phyloP scores from a whole-genome alignment of 2,113 vertebrate species.

The Callipepla squamata region DNA sequence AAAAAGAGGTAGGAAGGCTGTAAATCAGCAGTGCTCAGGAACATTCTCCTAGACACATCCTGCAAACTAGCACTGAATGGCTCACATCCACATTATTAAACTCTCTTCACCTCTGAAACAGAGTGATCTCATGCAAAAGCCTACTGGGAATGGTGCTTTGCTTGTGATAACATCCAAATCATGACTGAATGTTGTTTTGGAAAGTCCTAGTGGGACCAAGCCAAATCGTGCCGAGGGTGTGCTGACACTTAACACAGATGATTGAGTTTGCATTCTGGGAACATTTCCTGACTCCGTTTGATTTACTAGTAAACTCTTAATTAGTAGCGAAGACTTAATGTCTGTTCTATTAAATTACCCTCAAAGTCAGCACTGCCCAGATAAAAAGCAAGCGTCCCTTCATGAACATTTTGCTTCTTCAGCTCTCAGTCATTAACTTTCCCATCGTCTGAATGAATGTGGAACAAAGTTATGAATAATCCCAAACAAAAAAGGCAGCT shows the following conservation, averaged over 20 bases:
- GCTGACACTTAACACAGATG: not conserved
- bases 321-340: conserved; percentile 25
- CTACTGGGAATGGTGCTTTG: not conserved
- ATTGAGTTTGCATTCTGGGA: conserved; percentile 13
- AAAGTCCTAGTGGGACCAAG: not conserved
- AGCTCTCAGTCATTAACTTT: not conserved
- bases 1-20: not conserved
- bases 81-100: conserved; percentile 10
- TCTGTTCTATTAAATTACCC: conserved; percentile 39
- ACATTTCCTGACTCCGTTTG: not conserved
- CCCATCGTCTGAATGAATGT: not conserved
- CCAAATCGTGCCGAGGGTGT: not conserved
- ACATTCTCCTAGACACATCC: not conserved
- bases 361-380: conserved; percentile 9
- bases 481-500: not conserved
- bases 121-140: not conserved
- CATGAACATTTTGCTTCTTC: not conserved
- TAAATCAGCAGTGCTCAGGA: conserved; percentile 38
- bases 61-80: not conserved
- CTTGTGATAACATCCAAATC: not conserved
- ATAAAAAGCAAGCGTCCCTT: conserved; percentile 49
- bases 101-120: conserved; percentile 20
- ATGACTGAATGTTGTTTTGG: not conserved
- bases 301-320: conserved; percentile 55
- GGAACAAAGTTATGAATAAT: conserved; percentile 26